Conservation (phyloP, 1,140 invertebrate genomes). For the Hypothenemus hampei region DNA sequence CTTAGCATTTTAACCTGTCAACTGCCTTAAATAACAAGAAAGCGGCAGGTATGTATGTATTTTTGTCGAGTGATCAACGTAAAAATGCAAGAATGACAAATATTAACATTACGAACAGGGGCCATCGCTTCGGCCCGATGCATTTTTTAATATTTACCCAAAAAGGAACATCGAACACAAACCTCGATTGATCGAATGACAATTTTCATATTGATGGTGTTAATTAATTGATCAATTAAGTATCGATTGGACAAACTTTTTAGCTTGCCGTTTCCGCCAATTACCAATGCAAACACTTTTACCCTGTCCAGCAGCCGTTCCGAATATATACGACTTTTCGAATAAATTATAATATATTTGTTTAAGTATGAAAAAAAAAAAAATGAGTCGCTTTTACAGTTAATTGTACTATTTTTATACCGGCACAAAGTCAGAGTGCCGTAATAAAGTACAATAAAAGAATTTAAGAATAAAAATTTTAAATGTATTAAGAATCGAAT, state of each 20-base stretch:
- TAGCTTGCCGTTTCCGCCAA: conserved; percentile 19
- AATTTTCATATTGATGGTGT: conserved; percentile 11
- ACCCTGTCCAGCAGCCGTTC: conserved; percentile 4
- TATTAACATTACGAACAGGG: neutral
- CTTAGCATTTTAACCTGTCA: no score
- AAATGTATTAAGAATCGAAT: neutral
- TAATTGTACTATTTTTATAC: neutral
- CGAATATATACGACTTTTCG: neutral
- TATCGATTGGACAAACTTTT: conserved; percentile 21
- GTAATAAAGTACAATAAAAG: neutral
- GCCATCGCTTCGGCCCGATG: neutral
- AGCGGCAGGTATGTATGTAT: no score
- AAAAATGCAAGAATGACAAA: neutral
- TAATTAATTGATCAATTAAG: conserved; percentile 23
- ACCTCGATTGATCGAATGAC: conserved; percentile 4
- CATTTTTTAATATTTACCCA: conserved; percentile 12
- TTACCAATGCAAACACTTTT: conserved; percentile 24
- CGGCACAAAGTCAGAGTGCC: neutral
- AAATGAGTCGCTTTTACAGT: no score
- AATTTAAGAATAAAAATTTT: neutral
- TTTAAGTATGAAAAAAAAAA: no score
- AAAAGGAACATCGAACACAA: conserved; percentile 6
- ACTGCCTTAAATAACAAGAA: no score
- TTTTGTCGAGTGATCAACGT: no score
- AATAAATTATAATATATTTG: conserved; percentile 10